A percentile compares a stretch with the other conserved stretches of the same genome.
Evolutionary conservation across 2,113 vertebrate species (phyloP).

Genomic region (Porphyrio hochstetteri): DNA sequence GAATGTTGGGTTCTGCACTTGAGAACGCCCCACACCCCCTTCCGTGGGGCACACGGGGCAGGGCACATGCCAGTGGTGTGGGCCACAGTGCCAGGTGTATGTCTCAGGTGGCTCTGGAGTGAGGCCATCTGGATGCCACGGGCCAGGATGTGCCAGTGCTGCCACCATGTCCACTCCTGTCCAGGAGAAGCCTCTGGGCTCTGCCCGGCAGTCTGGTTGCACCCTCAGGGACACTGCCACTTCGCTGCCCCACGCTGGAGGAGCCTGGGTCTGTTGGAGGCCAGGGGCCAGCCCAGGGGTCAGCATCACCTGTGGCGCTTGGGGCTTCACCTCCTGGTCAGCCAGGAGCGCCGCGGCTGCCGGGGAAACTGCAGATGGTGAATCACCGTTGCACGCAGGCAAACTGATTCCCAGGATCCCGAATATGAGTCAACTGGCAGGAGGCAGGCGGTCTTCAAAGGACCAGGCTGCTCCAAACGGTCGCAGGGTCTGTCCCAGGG

Average conservation of each 20-base stretch:
- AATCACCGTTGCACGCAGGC: not conserved
- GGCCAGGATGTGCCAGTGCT: rapidly evolving
- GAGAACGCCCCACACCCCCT: rapidly evolving
- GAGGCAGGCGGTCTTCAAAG: not conserved
- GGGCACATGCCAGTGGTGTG: rapidly evolving
- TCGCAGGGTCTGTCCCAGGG: not conserved
- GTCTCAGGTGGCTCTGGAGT: not conserved
- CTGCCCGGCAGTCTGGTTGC: not conserved
- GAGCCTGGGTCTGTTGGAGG: rapidly evolving
- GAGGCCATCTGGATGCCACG: rapidly evolving
- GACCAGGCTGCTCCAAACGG: not conserved
- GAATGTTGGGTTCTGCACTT: rapidly evolving
- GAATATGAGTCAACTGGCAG: constrained; percentile 2
- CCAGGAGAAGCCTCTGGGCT: rapidly evolving
- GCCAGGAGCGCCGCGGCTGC: not conserved
- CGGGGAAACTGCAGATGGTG: constrained; percentile 19
- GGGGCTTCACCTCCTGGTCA: not conserved
- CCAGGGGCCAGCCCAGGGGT: rapidly evolving
- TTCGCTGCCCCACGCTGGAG: rapidly evolving
- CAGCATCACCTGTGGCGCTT: not conserved
- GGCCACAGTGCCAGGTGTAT: rapidly evolving
- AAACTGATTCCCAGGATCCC: not conserved
- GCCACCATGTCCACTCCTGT: rapidly evolving
- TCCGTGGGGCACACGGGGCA: rapidly evolving
- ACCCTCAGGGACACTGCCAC: rapidly evolving